phyloP scores from a whole-genome alignment of 2,797 vertebrate species.

The Melanotaenia pygmaea region DNA sequence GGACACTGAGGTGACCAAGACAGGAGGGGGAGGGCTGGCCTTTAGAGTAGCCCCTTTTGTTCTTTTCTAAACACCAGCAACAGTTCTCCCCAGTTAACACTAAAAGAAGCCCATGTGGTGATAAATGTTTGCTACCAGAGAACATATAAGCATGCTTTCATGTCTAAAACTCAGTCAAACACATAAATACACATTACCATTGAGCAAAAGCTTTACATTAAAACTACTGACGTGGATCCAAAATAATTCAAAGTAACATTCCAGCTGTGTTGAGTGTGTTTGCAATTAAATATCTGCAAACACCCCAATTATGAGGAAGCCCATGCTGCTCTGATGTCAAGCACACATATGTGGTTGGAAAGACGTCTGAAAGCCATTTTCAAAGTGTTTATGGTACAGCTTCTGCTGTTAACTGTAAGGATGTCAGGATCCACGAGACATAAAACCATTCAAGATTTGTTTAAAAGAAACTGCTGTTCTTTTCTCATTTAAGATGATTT shows the following conservation, averaged over 20 bases:
- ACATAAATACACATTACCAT: slow-evolving; percentile 8
- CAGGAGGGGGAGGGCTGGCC: slow-evolving; percentile 32
- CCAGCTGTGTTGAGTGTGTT: slow-evolving; percentile 71
- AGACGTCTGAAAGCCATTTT: slow-evolving; percentile 73
- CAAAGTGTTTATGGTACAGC: slow-evolving; percentile 64
- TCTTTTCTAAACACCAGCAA: slow-evolving; percentile 46
- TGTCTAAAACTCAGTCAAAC: slow-evolving; percentile 6
- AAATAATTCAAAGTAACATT: slow-evolving; percentile 62
- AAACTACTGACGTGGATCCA: slow-evolving; percentile 44
- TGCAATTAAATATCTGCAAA: slow-evolving; percentile 75
- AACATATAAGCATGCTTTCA: neutral
- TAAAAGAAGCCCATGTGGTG: slow-evolving; percentile 42
- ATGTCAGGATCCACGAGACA: slow-evolving; percentile 15
- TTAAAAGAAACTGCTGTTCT: slow-evolving; percentile 1
- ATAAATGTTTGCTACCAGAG: slow-evolving; percentile 55
- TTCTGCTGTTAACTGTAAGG: slow-evolving; percentile 49
- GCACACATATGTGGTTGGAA: slow-evolving; percentile 59
- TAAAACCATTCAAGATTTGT: slow-evolving; percentile 29
- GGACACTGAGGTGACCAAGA: slow-evolving; percentile 25
- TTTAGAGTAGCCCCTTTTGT: slow-evolving; percentile 46
- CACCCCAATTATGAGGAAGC: slow-evolving; percentile 66
- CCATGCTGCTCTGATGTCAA: slow-evolving; percentile 49
- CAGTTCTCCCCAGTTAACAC: slow-evolving; percentile 42
- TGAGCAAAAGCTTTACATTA: slow-evolving; percentile 36
- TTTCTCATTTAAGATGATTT: slow-evolving; percentile 2